Evolutionary conservation across 2,888 invertebrate genomes (phyloP).

Genomic region (Phengaris arion): DNA sequence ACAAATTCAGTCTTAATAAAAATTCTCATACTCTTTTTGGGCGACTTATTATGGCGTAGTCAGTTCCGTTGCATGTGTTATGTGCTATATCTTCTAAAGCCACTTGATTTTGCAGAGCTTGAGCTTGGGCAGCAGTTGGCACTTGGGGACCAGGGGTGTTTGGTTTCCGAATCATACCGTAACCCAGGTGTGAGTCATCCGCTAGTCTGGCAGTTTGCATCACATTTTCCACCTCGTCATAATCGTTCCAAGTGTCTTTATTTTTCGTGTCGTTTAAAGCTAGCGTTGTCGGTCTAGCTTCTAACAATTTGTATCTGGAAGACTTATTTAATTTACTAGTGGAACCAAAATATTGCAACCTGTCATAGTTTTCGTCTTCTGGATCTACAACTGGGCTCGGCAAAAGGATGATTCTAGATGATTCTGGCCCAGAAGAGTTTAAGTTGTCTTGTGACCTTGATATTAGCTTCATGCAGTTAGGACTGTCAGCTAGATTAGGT

Average conservation of each 20-base stretch:
- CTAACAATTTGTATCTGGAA: constrained; percentile 84
- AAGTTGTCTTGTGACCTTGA: constrained; percentile 75
- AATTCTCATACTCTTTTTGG: constrained; percentile 83
- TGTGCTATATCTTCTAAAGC: constrained; percentile 80
- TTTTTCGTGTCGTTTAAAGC: constrained; percentile 64
- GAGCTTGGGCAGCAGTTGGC: constrained; percentile 72
- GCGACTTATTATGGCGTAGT: constrained; percentile 91
- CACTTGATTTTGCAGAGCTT: constrained; percentile 67
- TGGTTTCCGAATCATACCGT: constrained; percentile 87
- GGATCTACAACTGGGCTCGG: constrained; percentile 72
- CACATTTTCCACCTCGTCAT: constrained; percentile 85
- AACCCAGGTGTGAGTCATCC: constrained; percentile 89
- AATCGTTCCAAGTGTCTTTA: constrained; percentile 84
- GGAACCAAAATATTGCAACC: constrained; percentile 89
- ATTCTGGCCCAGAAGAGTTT: constrained; percentile 68
- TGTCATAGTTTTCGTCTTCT: constrained; percentile 85
- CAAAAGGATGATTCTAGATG: constrained; percentile 78
- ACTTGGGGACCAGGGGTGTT: constrained; percentile 77
- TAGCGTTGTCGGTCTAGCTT: constrained; percentile 79
- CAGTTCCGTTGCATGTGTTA: constrained; percentile 86
- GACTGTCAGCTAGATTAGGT: constrained; percentile 69
- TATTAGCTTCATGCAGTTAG: constrained; percentile 72
- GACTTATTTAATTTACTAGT: constrained; percentile 84
- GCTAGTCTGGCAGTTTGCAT: constrained; percentile 86
- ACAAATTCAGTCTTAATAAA: constrained; percentile 55